These are phyloP conservation scores for Callyntrura guangdongensis DNA, from an alignment of 2,888 invertebrate genomes.

Conservation along the genomic window DNA sequence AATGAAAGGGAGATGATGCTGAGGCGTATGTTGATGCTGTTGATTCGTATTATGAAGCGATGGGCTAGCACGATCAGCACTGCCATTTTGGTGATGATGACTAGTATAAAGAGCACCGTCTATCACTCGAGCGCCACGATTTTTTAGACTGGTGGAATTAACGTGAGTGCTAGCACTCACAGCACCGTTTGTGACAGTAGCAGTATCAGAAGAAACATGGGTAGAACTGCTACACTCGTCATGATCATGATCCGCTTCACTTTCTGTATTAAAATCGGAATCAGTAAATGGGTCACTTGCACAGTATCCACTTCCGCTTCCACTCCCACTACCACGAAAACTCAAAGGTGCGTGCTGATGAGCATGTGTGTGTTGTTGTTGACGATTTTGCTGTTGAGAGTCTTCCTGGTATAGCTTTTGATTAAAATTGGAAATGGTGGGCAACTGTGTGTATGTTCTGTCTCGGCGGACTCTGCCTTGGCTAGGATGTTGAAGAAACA, in stretches of 20 bases:
- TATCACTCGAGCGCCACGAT: conserved; percentile 93
- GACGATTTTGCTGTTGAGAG: conserved; percentile 45
- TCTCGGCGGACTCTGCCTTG: conserved; percentile 64
- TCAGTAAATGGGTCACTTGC: conserved; percentile 92
- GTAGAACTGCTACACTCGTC: conserved; percentile 63
- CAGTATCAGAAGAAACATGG: neutral
- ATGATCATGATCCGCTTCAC: conserved; percentile 91
- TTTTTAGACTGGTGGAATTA: conserved; percentile 89
- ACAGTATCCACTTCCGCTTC: conserved; percentile 79
- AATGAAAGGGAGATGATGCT: conserved; percentile 41
- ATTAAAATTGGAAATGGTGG: conserved; percentile 49
- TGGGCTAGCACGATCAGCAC: conserved; percentile 45
- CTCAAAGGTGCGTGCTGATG: conserved; percentile 81
- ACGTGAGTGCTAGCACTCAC: conserved; percentile 41
- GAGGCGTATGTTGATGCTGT: neutral
- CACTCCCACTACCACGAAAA: conserved; percentile 84
- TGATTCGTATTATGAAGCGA: conserved; percentile 22
- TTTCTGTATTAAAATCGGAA: conserved; percentile 92
- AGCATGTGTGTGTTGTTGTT: conserved; percentile 25
- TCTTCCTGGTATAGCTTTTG: conserved; percentile 40
- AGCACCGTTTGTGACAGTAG: neutral
- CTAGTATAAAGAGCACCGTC: conserved; percentile 93
- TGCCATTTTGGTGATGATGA: conserved; percentile 62
- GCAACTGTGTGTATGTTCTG: conserved; percentile 68
- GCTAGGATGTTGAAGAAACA: neutral